These are phyloP conservation scores for Wiebesia pumilae DNA, from an alignment of 1,140 invertebrate genomes.

Conservation along the genomic window DNA sequence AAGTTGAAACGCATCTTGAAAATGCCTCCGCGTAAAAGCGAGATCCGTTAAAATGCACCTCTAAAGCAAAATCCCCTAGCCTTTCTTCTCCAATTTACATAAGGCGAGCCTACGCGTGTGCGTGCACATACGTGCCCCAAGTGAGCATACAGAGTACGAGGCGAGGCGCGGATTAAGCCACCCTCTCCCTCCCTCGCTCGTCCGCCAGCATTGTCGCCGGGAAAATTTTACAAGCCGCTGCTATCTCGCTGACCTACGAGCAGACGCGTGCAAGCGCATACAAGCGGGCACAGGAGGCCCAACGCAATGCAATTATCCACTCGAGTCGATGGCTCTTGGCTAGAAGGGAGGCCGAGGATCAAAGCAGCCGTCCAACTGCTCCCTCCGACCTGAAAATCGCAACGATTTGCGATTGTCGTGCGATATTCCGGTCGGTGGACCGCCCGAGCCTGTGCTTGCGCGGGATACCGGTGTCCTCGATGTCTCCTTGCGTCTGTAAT, in stretches of 20 bases:
- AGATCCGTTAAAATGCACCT: constrained; percentile 33
- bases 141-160: not conserved
- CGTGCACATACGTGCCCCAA: not conserved
- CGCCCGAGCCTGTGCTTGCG: not conserved
- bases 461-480: not conserved
- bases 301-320: constrained; percentile 23
- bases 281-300: too few species aligned
- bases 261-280: not conserved
- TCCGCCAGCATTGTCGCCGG: not conserved
- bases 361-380: not conserved
- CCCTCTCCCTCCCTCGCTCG: not conserved
- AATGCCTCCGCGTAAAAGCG: constrained; percentile 1
- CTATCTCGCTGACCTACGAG: not conserved
- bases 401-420: constrained; percentile 1
- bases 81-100: constrained; percentile 1
- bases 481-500: not conserved
- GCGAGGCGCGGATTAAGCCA: not conserved
- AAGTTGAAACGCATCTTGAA: not conserved
- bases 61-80: constrained; percentile 6
- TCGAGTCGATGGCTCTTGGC: constrained; percentile 7
- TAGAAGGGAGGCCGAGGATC: constrained; percentile 9
- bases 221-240: constrained; percentile 38
- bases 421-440: not conserved
- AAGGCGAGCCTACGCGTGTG: not conserved
- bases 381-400: constrained; percentile 24